These are phyloP conservation scores for Lutraria lutraria DNA, from an alignment of 2,888 invertebrate genomes.

Conservation along the genomic window DNA sequence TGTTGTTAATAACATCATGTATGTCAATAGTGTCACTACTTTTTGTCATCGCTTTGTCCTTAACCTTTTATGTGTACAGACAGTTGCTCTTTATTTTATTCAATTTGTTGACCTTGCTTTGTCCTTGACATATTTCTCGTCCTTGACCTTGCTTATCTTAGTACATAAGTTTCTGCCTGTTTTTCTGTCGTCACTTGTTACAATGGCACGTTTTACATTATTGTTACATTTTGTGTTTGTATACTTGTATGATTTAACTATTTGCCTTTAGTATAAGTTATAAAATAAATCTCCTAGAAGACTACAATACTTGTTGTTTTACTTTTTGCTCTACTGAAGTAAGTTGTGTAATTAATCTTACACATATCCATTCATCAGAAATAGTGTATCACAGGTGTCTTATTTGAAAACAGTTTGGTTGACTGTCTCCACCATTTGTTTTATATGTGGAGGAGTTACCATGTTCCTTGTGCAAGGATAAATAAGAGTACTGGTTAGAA, in stretches of 20 bases:
- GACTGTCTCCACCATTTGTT: too few species aligned
- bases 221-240: slow-evolving; percentile 31
- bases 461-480: too few species aligned
- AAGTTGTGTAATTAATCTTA: too few species aligned
- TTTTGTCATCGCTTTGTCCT: neutral
- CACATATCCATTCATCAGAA: too few species aligned
- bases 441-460: too few species aligned
- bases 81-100: neutral
- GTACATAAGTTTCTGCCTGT: slow-evolving; percentile 6
- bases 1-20: too few species aligned
- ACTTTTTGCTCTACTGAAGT: neutral
- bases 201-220: slow-evolving; percentile 34
- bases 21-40: neutral
- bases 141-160: neutral
- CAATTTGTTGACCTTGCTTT: neutral
- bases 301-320: neutral
- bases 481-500: too few species aligned
- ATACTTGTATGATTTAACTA: slow-evolving; percentile 29
- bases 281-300: neutral
- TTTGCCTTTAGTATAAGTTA: slow-evolving; percentile 18
- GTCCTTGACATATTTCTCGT: neutral
- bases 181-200: slow-evolving; percentile 41
- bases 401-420: too few species aligned
- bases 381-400: too few species aligned
- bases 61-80: neutral